These are phyloP conservation scores for Polypedilum pembai DNA, from an alignment of 1,140 invertebrate genomes.

Conservation along the genomic window DNA sequence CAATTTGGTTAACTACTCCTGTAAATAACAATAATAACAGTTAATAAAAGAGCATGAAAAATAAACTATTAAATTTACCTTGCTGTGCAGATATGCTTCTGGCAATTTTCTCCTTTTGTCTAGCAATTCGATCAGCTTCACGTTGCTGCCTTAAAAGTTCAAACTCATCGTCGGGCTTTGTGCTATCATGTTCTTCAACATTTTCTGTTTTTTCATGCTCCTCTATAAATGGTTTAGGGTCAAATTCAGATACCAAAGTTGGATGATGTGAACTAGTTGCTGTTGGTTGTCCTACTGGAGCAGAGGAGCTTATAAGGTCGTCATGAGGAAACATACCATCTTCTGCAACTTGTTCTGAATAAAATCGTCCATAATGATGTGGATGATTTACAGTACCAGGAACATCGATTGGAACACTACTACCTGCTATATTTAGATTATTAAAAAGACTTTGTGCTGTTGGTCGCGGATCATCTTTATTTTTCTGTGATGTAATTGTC, in stretches of 20 bases:
- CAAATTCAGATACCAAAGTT: conserved; percentile 31
- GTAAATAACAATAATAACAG: too few relatives aligned
- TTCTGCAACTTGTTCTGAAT: conserved; percentile 35
- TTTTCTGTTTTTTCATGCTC: conserved; percentile 29
- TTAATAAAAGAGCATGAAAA: too few relatives aligned
- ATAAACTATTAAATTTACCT: too few relatives aligned
- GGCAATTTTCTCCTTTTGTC: conserved; percentile 45
- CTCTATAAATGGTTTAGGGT: conserved; percentile 33
- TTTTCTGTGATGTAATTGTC: conserved; percentile 63
- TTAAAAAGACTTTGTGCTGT: conserved; percentile 51
- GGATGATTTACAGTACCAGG: conserved; percentile 34
- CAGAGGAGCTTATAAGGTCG: conserved; percentile 38
- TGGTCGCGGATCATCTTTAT: conserved; percentile 49
- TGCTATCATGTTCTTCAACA: conserved; percentile 27
- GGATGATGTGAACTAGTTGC: conserved; percentile 35
- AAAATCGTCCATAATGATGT: conserved; percentile 36
- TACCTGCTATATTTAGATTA: conserved; percentile 35
- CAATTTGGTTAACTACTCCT: conserved; percentile 30
- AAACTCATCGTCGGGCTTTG: conserved; percentile 45
- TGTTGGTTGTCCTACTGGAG: conserved; percentile 34
- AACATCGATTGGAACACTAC: conserved; percentile 44
- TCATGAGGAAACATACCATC: conserved; percentile 34
- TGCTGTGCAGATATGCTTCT: conserved; percentile 44
- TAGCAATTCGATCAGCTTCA: conserved; percentile 45
- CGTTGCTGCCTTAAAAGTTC: conserved; percentile 47